Conservation (phyloP, 2,888 invertebrate genomes). For the Sphaerophoria rueppellii region DNA sequence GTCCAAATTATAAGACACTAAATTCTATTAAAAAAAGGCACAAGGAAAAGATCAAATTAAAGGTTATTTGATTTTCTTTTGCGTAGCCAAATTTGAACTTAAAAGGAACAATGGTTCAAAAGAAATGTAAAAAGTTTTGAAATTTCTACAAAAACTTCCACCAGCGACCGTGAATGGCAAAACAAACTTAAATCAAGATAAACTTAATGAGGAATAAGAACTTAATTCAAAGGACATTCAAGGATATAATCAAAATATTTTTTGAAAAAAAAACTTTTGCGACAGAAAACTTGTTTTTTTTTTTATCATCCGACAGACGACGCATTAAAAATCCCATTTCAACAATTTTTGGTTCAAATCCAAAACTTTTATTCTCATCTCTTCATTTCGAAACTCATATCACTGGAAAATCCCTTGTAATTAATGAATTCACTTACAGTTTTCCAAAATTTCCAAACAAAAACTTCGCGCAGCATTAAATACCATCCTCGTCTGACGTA, state of each 20-base stretch:
- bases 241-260: slow-evolving; percentile 2
- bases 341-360: not conserved
- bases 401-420: not conserved
- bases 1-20: not conserved
- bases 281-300: not conserved
- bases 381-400: not conserved
- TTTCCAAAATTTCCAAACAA: not conserved
- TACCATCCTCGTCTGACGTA: not conserved
- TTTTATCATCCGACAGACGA: not conserved
- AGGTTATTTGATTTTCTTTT: not conserved
- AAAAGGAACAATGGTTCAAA: not conserved
- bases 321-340: not conserved
- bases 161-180: not conserved
- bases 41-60: not conserved
- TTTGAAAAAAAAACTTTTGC: not conserved
- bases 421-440: slow-evolving; percentile 2
- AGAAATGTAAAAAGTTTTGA: too few relatives aligned
- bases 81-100: not conserved
- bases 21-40: not conserved
- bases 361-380: not conserved
- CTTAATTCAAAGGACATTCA: slow-evolving; percentile 2
- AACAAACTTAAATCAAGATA: not conserved
- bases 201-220: not conserved
- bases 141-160: too few relatives aligned
- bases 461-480: not conserved